These are phyloP conservation scores for Antedon mediterranea DNA, from an alignment of 53 echinoderm and acorn worm species.

Conservation along the genomic window DNA sequence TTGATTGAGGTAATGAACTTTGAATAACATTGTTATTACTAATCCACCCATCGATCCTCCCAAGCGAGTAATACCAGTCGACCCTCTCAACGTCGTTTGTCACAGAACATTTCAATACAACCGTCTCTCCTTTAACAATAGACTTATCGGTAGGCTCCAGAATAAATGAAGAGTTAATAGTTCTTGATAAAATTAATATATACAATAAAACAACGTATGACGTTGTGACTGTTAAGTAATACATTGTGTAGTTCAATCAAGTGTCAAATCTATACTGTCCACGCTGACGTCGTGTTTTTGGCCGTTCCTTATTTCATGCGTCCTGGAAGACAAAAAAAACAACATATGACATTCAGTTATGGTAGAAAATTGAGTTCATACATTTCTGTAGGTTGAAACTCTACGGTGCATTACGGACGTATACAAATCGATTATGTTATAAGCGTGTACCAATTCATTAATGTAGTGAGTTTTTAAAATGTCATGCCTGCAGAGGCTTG, in stretches of 20 bases:
- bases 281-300: no score
- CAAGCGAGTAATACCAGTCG: constrained; percentile 20
- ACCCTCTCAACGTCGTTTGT: constrained; percentile 12
- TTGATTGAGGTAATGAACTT: no score
- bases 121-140: constrained; percentile 3
- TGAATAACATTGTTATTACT: not conserved
- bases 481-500: no score
- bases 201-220: not conserved
- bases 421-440: no score
- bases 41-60: not conserved
- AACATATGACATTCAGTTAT: no score
- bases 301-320: no score
- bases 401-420: no score
- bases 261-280: not conserved
- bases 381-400: no score
- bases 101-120: constrained; percentile 14
- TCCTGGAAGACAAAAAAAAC: no score
- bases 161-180: not conserved
- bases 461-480: no score
- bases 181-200: not conserved
- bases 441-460: no score
- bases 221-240: not conserved
- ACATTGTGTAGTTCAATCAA: not conserved
- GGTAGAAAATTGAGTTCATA: no score
- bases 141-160: not conserved